Conservation (phyloP, 2,113 vertebrate species). For the Coptodon bakossiorum region DNA sequence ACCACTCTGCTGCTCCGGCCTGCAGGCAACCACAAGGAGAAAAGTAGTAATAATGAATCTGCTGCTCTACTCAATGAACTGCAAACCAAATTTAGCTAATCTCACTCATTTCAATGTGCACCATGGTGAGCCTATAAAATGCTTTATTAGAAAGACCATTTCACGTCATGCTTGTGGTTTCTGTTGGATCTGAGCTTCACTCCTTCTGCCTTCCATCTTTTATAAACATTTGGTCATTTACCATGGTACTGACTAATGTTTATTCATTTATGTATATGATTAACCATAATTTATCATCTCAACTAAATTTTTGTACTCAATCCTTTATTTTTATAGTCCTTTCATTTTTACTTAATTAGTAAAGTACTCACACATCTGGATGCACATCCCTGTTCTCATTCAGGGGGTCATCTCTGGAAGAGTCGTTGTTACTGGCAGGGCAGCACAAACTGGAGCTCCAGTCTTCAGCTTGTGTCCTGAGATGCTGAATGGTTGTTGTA, state of each 20-base stretch:
- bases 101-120: neutral
- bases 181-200: neutral
- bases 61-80: neutral
- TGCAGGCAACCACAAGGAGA: neutral
- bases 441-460: neutral
- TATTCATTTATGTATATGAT: neutral
- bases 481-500: neutral
- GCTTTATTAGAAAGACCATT: neutral
- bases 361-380: neutral
- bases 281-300: neutral
- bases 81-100: neutral
- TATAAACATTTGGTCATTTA: neutral
- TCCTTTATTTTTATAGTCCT: neutral
- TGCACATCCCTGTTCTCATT: neutral
- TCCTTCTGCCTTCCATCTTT: neutral
- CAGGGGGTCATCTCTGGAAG: neutral
- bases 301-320: neutral
- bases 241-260: neutral
- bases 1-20: neutral
- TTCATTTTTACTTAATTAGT: neutral
- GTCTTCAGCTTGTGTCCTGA: neutral
- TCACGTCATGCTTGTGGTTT: neutral
- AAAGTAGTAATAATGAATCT: neutral
- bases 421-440: neutral
- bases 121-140: neutral